phyloP scores from a whole-genome alignment of 2,888 invertebrate species.

The Drosophila pegasa region DNA sequence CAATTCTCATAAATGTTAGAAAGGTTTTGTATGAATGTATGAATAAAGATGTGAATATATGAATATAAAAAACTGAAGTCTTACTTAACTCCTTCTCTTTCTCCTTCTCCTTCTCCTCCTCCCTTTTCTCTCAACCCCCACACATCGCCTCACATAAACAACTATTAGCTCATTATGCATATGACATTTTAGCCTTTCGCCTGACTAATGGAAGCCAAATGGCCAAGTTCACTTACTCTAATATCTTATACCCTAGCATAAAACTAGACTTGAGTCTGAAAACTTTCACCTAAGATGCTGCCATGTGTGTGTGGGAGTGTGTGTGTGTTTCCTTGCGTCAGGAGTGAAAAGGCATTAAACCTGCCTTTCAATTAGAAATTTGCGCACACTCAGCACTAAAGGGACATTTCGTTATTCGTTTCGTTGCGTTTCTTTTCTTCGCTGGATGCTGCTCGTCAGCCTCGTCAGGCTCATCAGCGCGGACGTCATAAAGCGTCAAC shows the following conservation, averaged over 20 bases:
- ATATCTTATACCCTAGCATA: not conserved
- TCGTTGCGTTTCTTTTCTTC: not conserved
- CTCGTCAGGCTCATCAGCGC: constrained; percentile 33
- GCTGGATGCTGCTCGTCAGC: too few species aligned
- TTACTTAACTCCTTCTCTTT: not conserved
- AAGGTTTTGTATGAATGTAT: not conserved
- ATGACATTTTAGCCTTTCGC: constrained; percentile 4
- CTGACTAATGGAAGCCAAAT: constrained; percentile 50
- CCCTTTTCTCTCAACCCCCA: not conserved
- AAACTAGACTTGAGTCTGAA: constrained; percentile 13
- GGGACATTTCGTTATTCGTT: constrained; percentile 50
- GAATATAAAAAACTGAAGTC: not conserved
- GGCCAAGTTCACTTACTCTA: constrained; percentile 40
- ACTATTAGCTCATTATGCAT: constrained; percentile 44
- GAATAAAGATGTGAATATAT: not conserved
- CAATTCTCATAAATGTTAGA: not conserved
- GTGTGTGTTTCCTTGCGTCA: not conserved
- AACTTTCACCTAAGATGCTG: constrained; percentile 37
- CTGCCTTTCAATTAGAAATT: constrained; percentile 73
- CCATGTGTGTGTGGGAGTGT: not conserved
- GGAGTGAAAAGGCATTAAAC: constrained; percentile 20
- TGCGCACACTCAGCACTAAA: constrained; percentile 69
- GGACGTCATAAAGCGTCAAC: constrained; percentile 60
- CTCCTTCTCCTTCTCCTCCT: not conserved
- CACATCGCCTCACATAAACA: not conserved